These are phyloP conservation scores for Thripadectes ignobilis DNA, from an alignment of 2,797 vertebrate species.

Conservation along the genomic window DNA sequence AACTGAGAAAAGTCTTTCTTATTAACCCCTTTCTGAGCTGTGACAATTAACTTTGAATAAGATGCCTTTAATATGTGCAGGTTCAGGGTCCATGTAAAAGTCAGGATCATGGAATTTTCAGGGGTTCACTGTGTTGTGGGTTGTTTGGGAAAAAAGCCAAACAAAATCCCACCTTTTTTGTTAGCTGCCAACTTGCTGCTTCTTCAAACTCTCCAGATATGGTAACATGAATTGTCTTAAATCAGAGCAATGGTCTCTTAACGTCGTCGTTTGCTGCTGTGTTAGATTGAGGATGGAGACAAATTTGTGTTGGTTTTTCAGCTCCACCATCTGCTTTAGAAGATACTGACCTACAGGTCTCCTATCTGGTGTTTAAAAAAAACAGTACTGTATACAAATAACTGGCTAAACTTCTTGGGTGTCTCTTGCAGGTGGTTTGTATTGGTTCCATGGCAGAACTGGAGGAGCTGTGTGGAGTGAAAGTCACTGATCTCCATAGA, in stretches of 20 bases:
- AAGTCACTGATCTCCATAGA: slow-evolving; percentile 92
- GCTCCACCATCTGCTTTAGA: background rate
- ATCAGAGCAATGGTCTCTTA: background rate
- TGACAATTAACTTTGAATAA: background rate
- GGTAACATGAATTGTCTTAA: background rate
- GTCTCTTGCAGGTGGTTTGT: slow-evolving; percentile 87
- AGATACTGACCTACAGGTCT: background rate
- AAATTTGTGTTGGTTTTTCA: background rate
- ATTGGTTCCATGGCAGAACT: slow-evolving; percentile 90
- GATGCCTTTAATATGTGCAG: background rate
- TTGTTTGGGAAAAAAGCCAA: background rate
- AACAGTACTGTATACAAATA: background rate
- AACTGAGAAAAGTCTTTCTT: background rate
- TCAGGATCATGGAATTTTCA: background rate
- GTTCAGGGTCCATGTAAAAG: background rate
- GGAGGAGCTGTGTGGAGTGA: slow-evolving; percentile 87
- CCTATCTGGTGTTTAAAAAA: background rate
- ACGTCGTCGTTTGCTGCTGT: background rate
- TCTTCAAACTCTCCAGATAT: background rate
- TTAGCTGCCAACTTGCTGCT: background rate
- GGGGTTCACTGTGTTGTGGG: background rate
- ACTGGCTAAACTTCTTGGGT: background rate
- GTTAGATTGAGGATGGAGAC: background rate
- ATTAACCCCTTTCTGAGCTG: background rate
- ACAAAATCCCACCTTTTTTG: background rate